These are phyloP conservation scores for Todiramphus saurophagus DNA, from an alignment of 2,113 vertebrate species.

Conservation along the genomic window DNA sequence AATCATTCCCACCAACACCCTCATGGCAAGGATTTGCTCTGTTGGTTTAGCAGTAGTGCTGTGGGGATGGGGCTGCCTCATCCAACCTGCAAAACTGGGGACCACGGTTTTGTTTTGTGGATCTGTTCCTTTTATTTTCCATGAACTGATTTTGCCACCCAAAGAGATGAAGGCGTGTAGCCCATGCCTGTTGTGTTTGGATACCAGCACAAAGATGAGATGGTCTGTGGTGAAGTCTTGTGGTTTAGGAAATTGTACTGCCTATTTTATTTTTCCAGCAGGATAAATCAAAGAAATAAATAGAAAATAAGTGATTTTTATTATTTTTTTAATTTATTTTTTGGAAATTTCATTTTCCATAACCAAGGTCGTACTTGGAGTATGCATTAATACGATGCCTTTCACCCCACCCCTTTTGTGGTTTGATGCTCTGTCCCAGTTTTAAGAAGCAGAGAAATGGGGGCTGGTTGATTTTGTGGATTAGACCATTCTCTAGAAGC, in stretches of 20 bases:
- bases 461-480: neutral
- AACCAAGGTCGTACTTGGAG: conserved; percentile 7
- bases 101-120: neutral
- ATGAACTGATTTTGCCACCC: conserved; percentile 64
- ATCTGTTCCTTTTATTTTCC: conserved; percentile 71
- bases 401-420: neutral
- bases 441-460: neutral
- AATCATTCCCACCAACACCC: neutral
- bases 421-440: neutral
- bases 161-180: conserved; percentile 73
- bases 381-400: neutral
- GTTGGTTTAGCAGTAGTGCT: neutral
- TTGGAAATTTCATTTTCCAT: conserved; percentile 49
- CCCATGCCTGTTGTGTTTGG: conserved; percentile 48
- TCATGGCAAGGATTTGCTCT: neutral
- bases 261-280: conserved; percentile 64
- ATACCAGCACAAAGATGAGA: conserved; percentile 50
- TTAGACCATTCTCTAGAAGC: neutral
- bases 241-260: conserved; percentile 67
- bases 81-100: conserved; percentile 39
- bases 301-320: neutral
- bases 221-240: conserved; percentile 62
- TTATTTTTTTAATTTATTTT: neutral
- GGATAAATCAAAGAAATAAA: conserved; percentile 61
- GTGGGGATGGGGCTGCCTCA: neutral